These are phyloP conservation scores for Calonectris borealis DNA, from an alignment of 2,113 vertebrate species.

Conservation along the genomic window DNA sequence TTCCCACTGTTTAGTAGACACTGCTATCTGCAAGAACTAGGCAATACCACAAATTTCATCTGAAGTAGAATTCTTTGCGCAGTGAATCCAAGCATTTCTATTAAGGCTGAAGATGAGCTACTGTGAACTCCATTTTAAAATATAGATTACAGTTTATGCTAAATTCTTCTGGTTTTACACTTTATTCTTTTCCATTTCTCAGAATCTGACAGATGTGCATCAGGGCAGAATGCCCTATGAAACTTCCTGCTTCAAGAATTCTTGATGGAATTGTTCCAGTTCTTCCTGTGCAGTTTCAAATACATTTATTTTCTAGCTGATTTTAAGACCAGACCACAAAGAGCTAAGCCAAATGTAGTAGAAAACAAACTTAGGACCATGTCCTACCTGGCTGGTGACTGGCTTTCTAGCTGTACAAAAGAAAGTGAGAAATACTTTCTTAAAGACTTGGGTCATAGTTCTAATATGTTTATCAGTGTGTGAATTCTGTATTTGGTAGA, in stretches of 20 bases:
- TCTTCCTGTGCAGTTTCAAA: not conserved
- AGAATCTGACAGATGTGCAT: not conserved
- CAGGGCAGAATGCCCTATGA: not conserved
- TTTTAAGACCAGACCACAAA: not conserved
- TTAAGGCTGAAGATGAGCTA: not conserved
- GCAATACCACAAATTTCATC: not conserved
- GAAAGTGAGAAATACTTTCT: not conserved
- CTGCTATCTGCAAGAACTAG: not conserved
- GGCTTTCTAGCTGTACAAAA: not conserved
- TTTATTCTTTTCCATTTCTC: not conserved
- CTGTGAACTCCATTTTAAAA: conserved; percentile 11
- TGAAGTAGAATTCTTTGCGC: not conserved
- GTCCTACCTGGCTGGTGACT: not conserved
- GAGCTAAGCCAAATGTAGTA: not conserved
- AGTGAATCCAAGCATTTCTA: not conserved
- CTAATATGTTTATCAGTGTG: not conserved
- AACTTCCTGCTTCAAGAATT: not conserved
- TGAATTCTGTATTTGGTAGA: not conserved
- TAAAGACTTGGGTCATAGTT: not conserved
- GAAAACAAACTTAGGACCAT: not conserved
- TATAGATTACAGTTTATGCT: not conserved
- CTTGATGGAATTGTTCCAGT: not conserved
- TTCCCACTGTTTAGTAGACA: not conserved
- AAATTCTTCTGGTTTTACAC: not conserved
- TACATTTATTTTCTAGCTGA: not conserved